Conservation (phyloP, 92 coral and sea anemone species). For the Porites cylindrica region DNA sequence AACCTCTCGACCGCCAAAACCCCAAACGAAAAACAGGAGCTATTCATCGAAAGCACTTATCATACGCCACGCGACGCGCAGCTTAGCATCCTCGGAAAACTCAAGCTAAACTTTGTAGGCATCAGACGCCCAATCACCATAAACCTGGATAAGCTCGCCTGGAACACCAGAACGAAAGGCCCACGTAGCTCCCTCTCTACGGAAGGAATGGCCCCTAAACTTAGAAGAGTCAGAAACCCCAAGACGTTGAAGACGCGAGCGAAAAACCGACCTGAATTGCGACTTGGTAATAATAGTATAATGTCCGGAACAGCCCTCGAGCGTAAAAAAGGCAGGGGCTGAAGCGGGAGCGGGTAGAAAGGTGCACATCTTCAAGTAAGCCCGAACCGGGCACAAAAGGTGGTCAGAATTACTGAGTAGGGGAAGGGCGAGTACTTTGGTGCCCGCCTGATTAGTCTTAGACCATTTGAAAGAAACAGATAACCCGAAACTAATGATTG, state of each 20-base stretch:
- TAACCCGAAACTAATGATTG: neutral
- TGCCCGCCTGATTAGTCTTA: neutral
- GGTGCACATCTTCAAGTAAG: neutral
- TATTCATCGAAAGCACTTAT: neutral
- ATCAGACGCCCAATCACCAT: conserved; percentile 29
- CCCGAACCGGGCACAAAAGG: neutral
- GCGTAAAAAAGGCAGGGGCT: conserved; percentile 13
- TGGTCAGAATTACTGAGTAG: neutral
- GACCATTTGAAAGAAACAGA: conserved; percentile 2
- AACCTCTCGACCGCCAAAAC: neutral
- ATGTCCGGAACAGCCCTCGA: neutral
- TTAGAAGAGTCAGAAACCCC: neutral
- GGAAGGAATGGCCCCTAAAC: conserved; percentile 36
- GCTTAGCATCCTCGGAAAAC: neutral
- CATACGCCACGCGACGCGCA: conserved; percentile 4
- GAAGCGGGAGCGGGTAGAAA: neutral
- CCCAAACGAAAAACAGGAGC: neutral
- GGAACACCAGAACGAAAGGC: conserved; percentile 23
- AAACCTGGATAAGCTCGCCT: conserved; percentile 34
- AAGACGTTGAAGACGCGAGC: neutral
- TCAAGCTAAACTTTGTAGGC: conserved; percentile 21
- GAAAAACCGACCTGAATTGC: neutral
- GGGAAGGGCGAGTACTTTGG: neutral
- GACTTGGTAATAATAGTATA: neutral
- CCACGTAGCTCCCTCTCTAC: conserved; percentile 19